phyloP scores from a whole-genome alignment of 2,888 invertebrate species.

The Cetonia aurata region DNA sequence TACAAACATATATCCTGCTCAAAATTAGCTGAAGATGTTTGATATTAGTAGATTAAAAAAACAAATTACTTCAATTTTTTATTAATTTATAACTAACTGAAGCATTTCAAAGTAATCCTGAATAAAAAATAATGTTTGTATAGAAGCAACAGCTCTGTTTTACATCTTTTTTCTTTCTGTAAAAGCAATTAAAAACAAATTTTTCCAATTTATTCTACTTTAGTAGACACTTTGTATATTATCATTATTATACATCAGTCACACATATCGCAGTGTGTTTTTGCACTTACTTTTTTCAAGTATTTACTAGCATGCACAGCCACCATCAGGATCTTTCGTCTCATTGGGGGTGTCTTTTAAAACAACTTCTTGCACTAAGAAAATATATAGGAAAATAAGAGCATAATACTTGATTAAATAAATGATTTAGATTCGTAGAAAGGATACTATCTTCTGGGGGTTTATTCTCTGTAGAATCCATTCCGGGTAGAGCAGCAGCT shows the following conservation, averaged over 20 bases:
- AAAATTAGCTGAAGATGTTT: too few species aligned
- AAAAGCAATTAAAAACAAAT: background rate
- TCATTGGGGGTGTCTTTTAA: slow-evolving; percentile 97
- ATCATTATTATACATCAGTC: slow-evolving; percentile 29
- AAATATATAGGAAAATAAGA: slow-evolving; percentile 72
- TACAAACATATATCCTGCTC: too few species aligned
- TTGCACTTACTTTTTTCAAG: slow-evolving; percentile 2
- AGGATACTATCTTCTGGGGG: slow-evolving; percentile 97
- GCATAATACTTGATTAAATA: background rate
- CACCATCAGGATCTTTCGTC: slow-evolving; percentile 92
- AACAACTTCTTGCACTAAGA: slow-evolving; percentile 97
- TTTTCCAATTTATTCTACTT: background rate
- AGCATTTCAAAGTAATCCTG: too few species aligned
- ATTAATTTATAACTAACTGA: too few species aligned
- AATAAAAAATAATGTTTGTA: too few species aligned
- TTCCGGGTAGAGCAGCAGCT: slow-evolving; percentile 97
- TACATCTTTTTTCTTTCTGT: too few species aligned
- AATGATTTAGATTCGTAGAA: slow-evolving; percentile 64
- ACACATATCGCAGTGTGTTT: slow-evolving; percentile 27
- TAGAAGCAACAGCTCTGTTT: background rate
- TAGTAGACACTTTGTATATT: too few species aligned
- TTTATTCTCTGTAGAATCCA: slow-evolving; percentile 97
- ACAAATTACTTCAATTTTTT: too few species aligned
- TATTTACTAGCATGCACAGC: slow-evolving; percentile 85
- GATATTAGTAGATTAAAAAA: too few species aligned